A percentile compares a stretch with the other conserved stretches of the same genome.
These are phyloP conservation scores for Heteronetta atricapilla DNA, from an alignment of 2,113 vertebrate species.

Conservation along the genomic window DNA sequence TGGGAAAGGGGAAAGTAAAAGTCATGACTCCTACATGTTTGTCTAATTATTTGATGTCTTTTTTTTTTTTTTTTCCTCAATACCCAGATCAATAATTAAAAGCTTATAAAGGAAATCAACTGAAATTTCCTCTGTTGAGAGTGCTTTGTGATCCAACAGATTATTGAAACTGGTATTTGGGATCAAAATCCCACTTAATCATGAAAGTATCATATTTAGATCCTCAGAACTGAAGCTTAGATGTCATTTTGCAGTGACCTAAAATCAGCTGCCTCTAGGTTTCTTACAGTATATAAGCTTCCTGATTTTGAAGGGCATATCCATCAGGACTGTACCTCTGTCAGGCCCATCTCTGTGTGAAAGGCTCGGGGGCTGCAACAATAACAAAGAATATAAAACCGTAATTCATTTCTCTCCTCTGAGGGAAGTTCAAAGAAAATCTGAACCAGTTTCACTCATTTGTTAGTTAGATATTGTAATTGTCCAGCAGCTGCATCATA, in stretches of 20 bases:
- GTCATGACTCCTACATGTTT: not conserved
- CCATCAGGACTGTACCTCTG: not conserved
- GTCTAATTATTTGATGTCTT: not conserved
- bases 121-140: not conserved
- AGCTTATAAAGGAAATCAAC: not conserved
- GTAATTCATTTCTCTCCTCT: not conserved
- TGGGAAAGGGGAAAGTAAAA: not conserved
- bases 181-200: not conserved
- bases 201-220: not conserved
- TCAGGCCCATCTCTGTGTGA: accelerated
- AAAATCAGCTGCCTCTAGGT: not conserved
- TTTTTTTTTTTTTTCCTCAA: not conserved
- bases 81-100: not conserved
- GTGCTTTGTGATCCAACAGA: not conserved
- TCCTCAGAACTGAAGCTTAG: not conserved
- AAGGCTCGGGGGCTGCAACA: not conserved
- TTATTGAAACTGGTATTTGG: not conserved
- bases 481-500: not conserved
- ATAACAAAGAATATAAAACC: not conserved
- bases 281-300: not conserved
- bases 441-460: not conserved
- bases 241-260: not conserved
- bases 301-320: not conserved
- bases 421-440: not conserved
- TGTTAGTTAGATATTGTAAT: not conserved